Percentiles rank a stretch among this genome's conserved stretches.
These are phyloP conservation scores for Agrilus biguttatus DNA, from an alignment of 2,888 invertebrate species.

Conservation along the genomic window DNA sequence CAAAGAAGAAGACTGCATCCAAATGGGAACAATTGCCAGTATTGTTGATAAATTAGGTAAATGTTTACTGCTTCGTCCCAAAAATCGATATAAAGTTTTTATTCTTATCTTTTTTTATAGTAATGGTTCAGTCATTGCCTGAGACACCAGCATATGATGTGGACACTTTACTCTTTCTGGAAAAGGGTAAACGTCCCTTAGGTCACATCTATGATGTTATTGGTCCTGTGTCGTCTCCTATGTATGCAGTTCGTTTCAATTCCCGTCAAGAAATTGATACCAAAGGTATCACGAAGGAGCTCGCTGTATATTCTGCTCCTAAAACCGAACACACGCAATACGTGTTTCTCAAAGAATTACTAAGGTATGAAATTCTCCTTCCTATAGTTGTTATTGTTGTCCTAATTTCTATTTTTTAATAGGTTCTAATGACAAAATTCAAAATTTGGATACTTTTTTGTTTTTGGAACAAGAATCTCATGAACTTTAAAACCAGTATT, in stretches of 20 bases:
- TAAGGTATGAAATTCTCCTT: slow-evolving; percentile 39
- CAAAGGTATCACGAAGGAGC: slow-evolving; percentile 50
- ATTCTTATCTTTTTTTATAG: slow-evolving; percentile 33
- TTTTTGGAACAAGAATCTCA: too few relatives aligned
- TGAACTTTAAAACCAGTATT: too few relatives aligned
- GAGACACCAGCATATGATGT: slow-evolving; percentile 68
- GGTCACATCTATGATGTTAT: slow-evolving; percentile 85
- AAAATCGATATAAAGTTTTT: background rate
- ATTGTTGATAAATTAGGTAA: slow-evolving; percentile 59
- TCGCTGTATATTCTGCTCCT: slow-evolving; percentile 73
- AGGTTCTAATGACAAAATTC: too few relatives aligned
- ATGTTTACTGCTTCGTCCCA: slow-evolving; percentile 3
- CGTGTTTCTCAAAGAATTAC: slow-evolving; percentile 58
- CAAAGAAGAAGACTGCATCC: slow-evolving; percentile 57
- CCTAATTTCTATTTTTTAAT: too few relatives aligned
- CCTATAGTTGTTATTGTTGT: too few relatives aligned
- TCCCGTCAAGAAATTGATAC: slow-evolving; percentile 56
- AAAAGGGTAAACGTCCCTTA: slow-evolving; percentile 58
- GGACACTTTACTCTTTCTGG: slow-evolving; percentile 76
- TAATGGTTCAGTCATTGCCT: slow-evolving; percentile 58
- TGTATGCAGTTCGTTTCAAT: slow-evolving; percentile 87
- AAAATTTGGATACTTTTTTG: too few relatives aligned
- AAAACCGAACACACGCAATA: slow-evolving; percentile 58
- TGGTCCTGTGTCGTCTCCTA: slow-evolving; percentile 71
- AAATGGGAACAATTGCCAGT: slow-evolving; percentile 56